Evolutionary conservation across 2,113 vertebrate species (phyloP).

Genomic region (Sturnus vulgaris): DNA sequence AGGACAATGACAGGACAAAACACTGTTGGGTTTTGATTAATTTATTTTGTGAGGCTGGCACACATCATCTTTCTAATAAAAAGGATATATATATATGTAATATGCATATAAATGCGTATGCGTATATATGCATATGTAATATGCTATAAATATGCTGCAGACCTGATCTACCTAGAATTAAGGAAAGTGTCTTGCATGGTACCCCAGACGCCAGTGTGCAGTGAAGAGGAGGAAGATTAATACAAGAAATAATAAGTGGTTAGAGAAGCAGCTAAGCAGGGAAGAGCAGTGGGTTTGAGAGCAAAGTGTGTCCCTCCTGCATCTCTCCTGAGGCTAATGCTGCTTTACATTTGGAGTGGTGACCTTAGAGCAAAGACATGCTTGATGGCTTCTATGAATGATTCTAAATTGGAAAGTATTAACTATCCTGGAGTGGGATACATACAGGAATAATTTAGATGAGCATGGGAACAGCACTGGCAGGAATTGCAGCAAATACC

Average conservation of each 20-base stretch:
- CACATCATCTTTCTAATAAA: neutral
- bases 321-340: neutral
- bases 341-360: neutral
- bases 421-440: neutral
- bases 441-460: neutral
- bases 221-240: neutral
- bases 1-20: neutral
- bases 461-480: neutral
- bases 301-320: rapidly evolving
- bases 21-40: neutral
- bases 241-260: neutral
- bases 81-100: neutral
- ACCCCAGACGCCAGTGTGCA: neutral
- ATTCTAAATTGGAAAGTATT: neutral
- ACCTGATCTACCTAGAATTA: neutral
- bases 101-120: neutral
- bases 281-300: neutral
- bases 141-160: neutral
- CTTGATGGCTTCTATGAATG: neutral
- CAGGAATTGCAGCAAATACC: neutral
- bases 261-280: neutral
- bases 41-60: neutral
- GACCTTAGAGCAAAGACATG: neutral
- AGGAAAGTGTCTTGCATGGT: neutral
- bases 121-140: too few species aligned